Conservation (phyloP, 2,797 vertebrate genomes). For the Iguana delicatissima region DNA sequence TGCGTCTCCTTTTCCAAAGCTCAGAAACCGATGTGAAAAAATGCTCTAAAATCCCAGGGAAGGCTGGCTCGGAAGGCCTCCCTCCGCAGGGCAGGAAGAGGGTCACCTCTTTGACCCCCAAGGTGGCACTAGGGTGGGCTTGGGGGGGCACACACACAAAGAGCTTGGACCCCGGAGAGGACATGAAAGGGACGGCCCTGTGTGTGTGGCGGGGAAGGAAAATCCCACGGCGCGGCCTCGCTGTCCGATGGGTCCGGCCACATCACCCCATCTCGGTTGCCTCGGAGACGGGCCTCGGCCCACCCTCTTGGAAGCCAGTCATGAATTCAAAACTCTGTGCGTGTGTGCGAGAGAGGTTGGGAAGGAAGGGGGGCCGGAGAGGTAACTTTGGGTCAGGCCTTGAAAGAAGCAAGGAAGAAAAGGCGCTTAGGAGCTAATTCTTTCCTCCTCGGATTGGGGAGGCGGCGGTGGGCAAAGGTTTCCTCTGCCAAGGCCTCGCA, state of each 20-base stretch:
- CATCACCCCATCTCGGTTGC: conserved; percentile 83
- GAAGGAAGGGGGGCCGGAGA: conserved; percentile 9
- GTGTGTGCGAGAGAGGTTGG: too few relatives aligned
- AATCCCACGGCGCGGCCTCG: not conserved
- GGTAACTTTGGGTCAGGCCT: conserved; percentile 81
- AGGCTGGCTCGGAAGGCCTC: too few relatives aligned
- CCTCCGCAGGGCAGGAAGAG: not conserved
- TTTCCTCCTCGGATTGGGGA: not conserved
- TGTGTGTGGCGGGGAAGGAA: too few relatives aligned
- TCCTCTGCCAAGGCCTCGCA: not conserved
- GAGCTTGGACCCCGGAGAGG: not conserved
- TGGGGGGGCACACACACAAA: conserved; percentile 27
- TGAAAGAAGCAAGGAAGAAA: conserved; percentile 17
- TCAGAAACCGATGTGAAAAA: too few relatives aligned
- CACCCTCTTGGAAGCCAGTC: conserved; percentile 67
- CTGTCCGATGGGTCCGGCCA: conserved; percentile 77
- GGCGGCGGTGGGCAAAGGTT: not conserved
- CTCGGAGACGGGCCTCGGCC: conserved; percentile 77
- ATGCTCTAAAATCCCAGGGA: too few relatives aligned
- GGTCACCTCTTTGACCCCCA: not conserved
- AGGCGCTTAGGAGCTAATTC: conserved; percentile 11
- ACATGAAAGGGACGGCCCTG: not conserved
- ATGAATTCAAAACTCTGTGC: not conserved
- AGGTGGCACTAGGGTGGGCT: not conserved
- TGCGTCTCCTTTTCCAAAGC: not conserved